Conservation (phyloP, 2,797 vertebrate species). For the Channallabes apus region DNA sequence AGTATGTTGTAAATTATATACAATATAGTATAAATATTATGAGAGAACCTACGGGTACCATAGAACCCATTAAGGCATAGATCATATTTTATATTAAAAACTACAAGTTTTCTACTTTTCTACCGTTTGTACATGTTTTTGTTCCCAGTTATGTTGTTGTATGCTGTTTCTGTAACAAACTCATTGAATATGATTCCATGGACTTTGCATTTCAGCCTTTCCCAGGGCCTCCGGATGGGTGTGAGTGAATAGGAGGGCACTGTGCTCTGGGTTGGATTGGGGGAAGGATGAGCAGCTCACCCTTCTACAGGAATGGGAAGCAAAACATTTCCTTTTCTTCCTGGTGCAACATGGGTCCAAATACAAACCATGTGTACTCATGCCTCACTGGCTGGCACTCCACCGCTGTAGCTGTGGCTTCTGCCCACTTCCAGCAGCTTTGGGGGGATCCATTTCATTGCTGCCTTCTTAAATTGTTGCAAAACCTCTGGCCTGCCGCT, state of each 20-base stretch:
- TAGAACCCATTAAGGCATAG: no score
- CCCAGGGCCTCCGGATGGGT: neutral
- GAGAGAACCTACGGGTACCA: no score
- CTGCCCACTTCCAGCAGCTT: conserved; percentile 46
- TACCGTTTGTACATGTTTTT: no score
- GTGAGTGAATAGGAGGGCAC: conserved; percentile 54
- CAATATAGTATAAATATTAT: no score
- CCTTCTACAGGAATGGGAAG: conserved; percentile 77
- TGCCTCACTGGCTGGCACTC: conserved; percentile 63
- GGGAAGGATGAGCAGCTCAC: conserved; percentile 58
- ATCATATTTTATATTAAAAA: no score
- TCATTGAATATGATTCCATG: conserved; percentile 64
- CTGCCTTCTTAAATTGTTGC: conserved; percentile 65
- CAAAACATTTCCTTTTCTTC: conserved; percentile 70
- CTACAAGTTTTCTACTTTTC: no score
- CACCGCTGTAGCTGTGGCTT: conserved; percentile 30
- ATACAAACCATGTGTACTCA: conserved; percentile 80
- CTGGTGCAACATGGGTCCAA: conserved; percentile 69
- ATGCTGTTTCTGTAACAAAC: conserved; percentile 65
- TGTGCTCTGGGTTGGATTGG: conserved; percentile 59
- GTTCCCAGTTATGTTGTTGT: conserved; percentile 22
- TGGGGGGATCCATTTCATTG: conserved; percentile 50
- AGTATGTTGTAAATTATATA: no score
- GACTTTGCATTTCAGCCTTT: conserved; percentile 52
- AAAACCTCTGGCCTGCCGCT: conserved; percentile 59